Base-by-base conservation (phyloP, 2,113 vertebrate species). In the Cricetomys ansorgei region DNA sequence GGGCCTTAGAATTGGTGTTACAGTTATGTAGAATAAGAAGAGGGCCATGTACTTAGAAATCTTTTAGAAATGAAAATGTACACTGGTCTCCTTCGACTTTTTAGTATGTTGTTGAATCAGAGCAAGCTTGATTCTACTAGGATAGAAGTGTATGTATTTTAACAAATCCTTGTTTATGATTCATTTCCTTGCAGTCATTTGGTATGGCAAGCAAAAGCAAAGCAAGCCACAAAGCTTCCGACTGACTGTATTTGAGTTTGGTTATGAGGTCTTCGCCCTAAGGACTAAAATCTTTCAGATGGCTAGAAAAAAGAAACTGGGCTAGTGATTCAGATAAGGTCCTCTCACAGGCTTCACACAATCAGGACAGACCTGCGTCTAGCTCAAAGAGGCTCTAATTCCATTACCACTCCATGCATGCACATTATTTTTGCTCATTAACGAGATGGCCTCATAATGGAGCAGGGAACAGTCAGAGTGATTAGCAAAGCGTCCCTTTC, bases 401-500 rank as follows among this genome's bases (percentile, higher is more conserved):
- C 97, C 98, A 98, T 98, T 98, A 97, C 91, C 53, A 62, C 57
- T 92, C 97, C 97, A 97, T 96, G 97, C 75, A 92, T 91, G 91
- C 96, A 97, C 98, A 97, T 99, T 98, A 96, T 98, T 98, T 98
- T 98, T 98, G 97, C 97, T 98, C 98, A 97, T 99, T 98, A 99
- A 98, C 91, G 93, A 98, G 98, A 98, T 95, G 97, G 97, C 97
- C 98, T 98, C 98, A 98, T 98, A 98, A 98, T 96, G 98, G 96
- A 98, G 97, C 87, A 92, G 96, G 96, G 94, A 91, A 98, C 98
- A 98, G 97, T 96, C 96, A 96, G 94, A 98, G 97, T 98, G 98
- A 98, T 99, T 99, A 99, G 98, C 97, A 98, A 98, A 98, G 97
- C 92, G 93, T 98, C 98, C 98, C 97, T 94, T 98, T 98, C 98